Evolutionary conservation across 2,113 vertebrate species (phyloP).

Genomic region (Alaudala cheleensis): DNA sequence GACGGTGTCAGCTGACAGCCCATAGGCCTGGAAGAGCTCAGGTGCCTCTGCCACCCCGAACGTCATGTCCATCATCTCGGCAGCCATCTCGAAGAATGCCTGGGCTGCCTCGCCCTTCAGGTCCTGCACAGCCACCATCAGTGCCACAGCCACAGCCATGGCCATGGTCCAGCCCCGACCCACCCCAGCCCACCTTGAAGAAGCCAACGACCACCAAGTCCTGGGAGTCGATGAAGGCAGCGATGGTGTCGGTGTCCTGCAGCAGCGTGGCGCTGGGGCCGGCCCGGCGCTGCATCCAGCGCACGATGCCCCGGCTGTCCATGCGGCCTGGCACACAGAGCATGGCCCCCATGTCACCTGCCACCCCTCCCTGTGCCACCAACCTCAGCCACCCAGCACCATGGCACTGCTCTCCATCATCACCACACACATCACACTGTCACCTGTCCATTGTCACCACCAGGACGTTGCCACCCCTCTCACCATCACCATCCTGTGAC

Average conservation of each 20-base stretch:
- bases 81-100: conserved; percentile 70
- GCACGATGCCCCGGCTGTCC: conserved; percentile 70
- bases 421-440: background rate
- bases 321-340: background rate
- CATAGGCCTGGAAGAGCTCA: conserved; percentile 80
- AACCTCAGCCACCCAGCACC: background rate
- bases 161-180: accelerated
- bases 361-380: background rate
- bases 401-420: accelerated
- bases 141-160: accelerated
- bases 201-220: conserved; percentile 82
- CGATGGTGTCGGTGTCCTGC: conserved; percentile 16
- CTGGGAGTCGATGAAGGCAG: conserved; percentile 65
- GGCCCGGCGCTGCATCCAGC: conserved; percentile 81
- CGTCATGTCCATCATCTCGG: conserved; percentile 66
- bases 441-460: background rate
- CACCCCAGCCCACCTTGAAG: conserved; percentile 75
- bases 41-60: conserved; percentile 78
- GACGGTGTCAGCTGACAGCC: conserved; percentile 72
- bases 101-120: conserved; percentile 69
- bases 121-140: conserved; percentile 65
- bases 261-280: conserved; percentile 71
- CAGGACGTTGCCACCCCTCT: background rate
- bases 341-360: accelerated
- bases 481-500: background rate